Conservation (phyloP, 1,140 invertebrate species). For the Conopomorpha cramerella region DNA sequence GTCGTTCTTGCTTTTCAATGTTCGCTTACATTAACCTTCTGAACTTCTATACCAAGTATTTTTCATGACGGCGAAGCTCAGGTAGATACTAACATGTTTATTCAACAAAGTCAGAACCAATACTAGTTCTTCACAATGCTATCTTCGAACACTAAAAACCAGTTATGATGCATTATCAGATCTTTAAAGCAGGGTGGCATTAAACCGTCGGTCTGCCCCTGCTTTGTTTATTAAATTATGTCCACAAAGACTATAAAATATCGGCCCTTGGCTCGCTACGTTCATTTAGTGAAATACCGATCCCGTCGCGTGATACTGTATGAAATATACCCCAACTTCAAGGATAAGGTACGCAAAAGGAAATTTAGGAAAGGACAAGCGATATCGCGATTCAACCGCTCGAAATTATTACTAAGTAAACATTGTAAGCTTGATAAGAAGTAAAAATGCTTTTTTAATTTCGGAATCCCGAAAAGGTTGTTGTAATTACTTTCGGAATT, state of each 20-base stretch:
- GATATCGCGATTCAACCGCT: no score
- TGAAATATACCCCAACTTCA: slow-evolving; percentile 41
- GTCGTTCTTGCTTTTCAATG: no score
- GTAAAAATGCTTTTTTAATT: slow-evolving; percentile 1
- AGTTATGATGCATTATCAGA: slow-evolving; percentile 55
- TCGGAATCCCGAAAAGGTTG: no score
- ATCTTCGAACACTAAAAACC: slow-evolving; percentile 41
- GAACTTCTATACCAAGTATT: no score
- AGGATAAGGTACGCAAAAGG: slow-evolving; percentile 34
- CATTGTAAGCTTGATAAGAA: slow-evolving; percentile 1
- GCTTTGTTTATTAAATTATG: slow-evolving; percentile 62
- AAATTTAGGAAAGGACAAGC: no score
- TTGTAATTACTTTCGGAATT: no score
- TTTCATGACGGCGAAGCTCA: no score
- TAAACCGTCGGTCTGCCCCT: slow-evolving; percentile 45
- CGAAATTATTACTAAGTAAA: no score
- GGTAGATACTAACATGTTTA: no score
- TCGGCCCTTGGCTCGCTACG: slow-evolving; percentile 20
- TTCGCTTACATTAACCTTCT: no score
- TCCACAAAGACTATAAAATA: slow-evolving; percentile 45
- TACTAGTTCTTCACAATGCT: slow-evolving; percentile 48
- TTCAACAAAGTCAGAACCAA: no score
- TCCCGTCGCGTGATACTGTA: slow-evolving; percentile 36
- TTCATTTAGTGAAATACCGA: slow-evolving; percentile 57
- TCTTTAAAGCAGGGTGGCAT: slow-evolving; percentile 50